Base-by-base conservation (phyloP, 2,113 vertebrate genomes). In the Laticauda laticaudata region DNA sequence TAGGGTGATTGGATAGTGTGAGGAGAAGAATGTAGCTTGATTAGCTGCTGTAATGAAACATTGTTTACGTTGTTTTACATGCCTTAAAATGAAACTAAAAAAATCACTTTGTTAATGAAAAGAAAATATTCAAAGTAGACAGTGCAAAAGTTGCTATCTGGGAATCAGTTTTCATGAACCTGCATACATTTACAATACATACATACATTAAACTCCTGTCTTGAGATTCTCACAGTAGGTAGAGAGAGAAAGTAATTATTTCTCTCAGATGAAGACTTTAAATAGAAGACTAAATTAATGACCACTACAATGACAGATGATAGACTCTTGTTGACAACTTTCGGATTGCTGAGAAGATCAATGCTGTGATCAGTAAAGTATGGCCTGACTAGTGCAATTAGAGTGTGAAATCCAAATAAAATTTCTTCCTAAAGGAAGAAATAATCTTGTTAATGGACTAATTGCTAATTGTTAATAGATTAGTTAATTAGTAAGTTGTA, bases 401-500 rank as follows among this genome's bases (percentile, higher is more conserved):
- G 48, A 90, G 88, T 93, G 87, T 92, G 93, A 91, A 92, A 89
- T 93, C 91, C 91, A 90, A 53, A 75, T 90, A 91, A 93, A 90
- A 92, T 90, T 64, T 34, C 55, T 90, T 93, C 88, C 51, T 94
- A 9, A 90, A 93, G 88, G 85, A 90, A 55, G 93, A 95, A 95
- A 96, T 96, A 92, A 90, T 39, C 95, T 95, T 95, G 92, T 59
- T 94, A 94, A 92, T 87, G 93, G 75, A 90, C 95, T 96, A 94
- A 59, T 95, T 94, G 69, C 75, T 96, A 89, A 69, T 92, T 95
- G 61, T 94, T 96, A 96, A 95, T 95, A 51, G 92, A 94, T 95
- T 96, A 93, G 92, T 94, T 96, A 95, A 96, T 94, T 93, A 93
- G 91, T 54, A 75, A 64, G 92, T 51, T 88, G 88, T 94, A 95